A percentile compares a stretch with the other conserved stretches of the same genome.
Evolutionary conservation across 2,797 vertebrate genomes (phyloP).

Genomic region (Sphenopsis melanotis): DNA sequence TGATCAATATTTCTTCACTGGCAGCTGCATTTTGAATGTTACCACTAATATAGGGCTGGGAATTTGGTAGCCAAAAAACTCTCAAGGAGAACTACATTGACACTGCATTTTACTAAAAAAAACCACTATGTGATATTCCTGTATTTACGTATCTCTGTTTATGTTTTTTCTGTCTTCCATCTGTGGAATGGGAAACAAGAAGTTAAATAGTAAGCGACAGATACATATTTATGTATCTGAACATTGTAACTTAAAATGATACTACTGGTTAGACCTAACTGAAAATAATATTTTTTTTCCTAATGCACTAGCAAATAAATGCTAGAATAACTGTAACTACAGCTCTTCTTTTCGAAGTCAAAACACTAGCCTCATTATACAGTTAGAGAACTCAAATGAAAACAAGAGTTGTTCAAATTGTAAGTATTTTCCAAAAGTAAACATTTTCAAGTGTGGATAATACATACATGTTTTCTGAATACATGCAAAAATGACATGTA

Average conservation of each 20-base stretch:
- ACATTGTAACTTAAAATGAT: neutral
- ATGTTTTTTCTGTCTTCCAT: neutral
- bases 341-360: neutral
- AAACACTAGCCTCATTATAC: neutral
- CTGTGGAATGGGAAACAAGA: neutral
- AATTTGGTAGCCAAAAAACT: neutral
- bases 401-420: neutral
- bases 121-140: neutral
- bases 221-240: neutral
- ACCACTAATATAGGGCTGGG: neutral
- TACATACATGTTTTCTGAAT: neutral
- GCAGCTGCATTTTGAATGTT: neutral
- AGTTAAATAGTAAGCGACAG: neutral
- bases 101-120: neutral
- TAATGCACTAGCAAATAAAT: neutral
- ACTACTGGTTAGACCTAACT: neutral
- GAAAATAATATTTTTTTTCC: neutral
- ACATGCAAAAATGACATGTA: neutral
- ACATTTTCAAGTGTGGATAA: neutral
- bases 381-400: neutral
- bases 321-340: neutral
- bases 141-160: neutral
- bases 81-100: neutral
- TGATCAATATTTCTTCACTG: constrained; percentile 32
- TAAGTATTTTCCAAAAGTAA: neutral